A percentile compares a stretch with the other conserved stretches of the same genome.
phyloP scores from a whole-genome alignment of 2,888 invertebrate genomes.

The Acrobasis repandana region DNA sequence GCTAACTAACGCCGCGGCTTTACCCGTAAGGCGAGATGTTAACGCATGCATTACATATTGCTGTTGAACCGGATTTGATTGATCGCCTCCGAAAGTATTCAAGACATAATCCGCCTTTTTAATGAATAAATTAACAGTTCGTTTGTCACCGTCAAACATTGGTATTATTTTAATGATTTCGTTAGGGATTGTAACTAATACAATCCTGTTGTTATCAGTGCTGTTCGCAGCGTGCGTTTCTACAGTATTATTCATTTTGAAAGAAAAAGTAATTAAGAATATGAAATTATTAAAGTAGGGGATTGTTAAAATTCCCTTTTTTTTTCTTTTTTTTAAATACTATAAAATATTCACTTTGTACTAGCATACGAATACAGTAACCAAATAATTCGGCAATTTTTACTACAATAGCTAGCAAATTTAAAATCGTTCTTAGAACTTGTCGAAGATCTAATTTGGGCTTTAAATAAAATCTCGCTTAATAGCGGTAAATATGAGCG shows the following conservation, averaged over 20 bases:
- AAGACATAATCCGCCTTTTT: background rate
- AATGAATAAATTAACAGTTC: background rate
- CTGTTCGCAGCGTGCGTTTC: background rate
- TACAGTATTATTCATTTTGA: background rate
- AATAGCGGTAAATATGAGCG: background rate
- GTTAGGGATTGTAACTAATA: no score
- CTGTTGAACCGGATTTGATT: background rate
- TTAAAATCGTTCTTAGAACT: no score
- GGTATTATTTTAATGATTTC: background rate
- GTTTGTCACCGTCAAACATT: background rate
- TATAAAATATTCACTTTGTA: no score
- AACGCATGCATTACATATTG: background rate
- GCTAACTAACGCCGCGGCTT: slow-evolving; percentile 16
- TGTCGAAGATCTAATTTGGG: background rate
- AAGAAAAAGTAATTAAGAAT: no score
- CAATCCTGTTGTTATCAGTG: no score
- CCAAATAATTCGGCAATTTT: no score
- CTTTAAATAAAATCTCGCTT: background rate
- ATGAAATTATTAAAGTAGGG: no score
- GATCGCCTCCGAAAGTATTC: background rate
- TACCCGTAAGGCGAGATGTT: background rate
- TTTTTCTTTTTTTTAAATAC: no score
- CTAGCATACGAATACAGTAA: no score
- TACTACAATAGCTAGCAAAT: no score
- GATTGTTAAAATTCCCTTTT: no score